Evolutionary conservation across 2,797 vertebrate genomes (phyloP), one percentile per base, ranked within the genome.

Genomic region (Glossophaga mutica): DNA sequence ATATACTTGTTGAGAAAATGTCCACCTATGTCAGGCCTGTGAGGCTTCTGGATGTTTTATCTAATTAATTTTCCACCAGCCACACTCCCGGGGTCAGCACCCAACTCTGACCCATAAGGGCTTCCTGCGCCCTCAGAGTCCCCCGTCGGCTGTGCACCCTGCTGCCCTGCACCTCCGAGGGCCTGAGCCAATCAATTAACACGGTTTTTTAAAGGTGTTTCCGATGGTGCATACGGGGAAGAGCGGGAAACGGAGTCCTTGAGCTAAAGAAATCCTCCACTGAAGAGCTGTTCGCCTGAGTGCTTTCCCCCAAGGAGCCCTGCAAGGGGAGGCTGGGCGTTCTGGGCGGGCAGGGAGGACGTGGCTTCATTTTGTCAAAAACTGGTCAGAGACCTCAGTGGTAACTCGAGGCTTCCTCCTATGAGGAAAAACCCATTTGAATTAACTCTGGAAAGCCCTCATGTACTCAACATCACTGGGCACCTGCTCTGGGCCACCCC

Each of bases 181-280:
- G 15, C 78, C 62, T 12, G 32, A 67, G 70, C n/a, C 74, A 50
- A 55, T 46, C 76, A 89, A 91, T 93, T 84, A 93, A 46, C 70
- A 37, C 29, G 46, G 57, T 87, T 67, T 91, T 95, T 91, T n/a
- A 91, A 78, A 91, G 87, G 68, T 50, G 46, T 26, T 76, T 79
- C 92, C 62, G n/a, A 32, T 10, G 79, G 68, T 34, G 52, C 65
- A 44, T 59, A 46, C 22, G 57, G 77, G 48, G 46, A 62, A 71
- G 52, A 7, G 37, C 0, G 0, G 83, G 65, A 55, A 79, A 85
- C 24, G 39, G 91, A 86, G 62, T 57, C 55, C 93, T 62, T 46
- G 65, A 96, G 70, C 89, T 86, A 10, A 42, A 92, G 93, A 29
- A 68, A 65, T 29, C n/a, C 87, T 95, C 71, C 85, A 39, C 48